Conservation (phyloP, 1,140 invertebrate species). For the Bombus vancouverensis region DNA sequence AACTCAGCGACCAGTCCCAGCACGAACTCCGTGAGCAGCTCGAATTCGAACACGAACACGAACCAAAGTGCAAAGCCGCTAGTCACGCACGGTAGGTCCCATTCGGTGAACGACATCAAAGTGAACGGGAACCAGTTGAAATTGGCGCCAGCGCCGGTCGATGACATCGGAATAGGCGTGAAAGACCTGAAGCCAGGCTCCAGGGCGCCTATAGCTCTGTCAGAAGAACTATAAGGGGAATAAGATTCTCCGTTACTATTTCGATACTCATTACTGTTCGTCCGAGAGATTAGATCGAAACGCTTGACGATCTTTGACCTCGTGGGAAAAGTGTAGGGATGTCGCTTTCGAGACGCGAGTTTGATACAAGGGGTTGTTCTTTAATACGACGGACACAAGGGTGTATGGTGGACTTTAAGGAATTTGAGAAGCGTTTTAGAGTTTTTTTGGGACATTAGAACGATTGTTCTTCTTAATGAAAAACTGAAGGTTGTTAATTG, state of each 20-base stretch:
- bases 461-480: too few species aligned
- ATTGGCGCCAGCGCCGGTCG: slow-evolving; percentile 85
- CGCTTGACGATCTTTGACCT: neutral
- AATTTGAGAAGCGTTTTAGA: neutral
- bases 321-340: too few species aligned
- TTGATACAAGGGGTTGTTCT: neutral
- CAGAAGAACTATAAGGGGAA: slow-evolving; percentile 85
- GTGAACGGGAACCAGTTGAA: slow-evolving; percentile 87
- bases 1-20: slow-evolving; percentile 58
- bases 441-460: too few species aligned
- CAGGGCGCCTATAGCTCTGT: slow-evolving; percentile 85
- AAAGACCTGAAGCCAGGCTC: slow-evolving; percentile 84
- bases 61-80: slow-evolving; percentile 81
- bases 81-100: slow-evolving; percentile 86
- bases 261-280: neutral
- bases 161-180: slow-evolving; percentile 84
- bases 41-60: slow-evolving; percentile 69
- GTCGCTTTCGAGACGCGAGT: neutral
- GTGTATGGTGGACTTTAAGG: neutral
- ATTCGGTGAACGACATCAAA: slow-evolving; percentile 89
- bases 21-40: slow-evolving; percentile 63
- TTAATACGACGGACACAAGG: neutral
- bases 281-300: neutral
- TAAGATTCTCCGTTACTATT: neutral
- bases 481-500: neutral